Evolutionary conservation across 2,113 vertebrate genomes (phyloP).

Genomic region (Natator depressus): DNA sequence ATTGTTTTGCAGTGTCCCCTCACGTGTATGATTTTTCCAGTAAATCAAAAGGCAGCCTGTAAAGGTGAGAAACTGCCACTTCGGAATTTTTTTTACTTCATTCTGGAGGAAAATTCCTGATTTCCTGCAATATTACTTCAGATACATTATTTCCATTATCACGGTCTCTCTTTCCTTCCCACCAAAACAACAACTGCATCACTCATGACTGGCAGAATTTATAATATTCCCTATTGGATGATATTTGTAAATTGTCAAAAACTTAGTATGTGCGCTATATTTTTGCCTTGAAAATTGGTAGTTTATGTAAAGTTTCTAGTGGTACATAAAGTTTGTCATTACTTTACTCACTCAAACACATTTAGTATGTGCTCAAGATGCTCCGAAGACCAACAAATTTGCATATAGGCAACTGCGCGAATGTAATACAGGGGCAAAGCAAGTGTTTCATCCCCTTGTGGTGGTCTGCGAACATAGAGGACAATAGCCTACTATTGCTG

Average conservation of each 20-base stretch:
- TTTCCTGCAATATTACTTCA: not conserved
- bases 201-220: not conserved
- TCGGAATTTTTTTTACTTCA: not conserved
- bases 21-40: not conserved
- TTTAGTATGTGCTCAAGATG: not conserved
- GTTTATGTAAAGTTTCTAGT: not conserved
- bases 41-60: conserved; percentile 36
- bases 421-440: not conserved
- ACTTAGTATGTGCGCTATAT: not conserved
- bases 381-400: not conserved
- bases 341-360: not conserved
- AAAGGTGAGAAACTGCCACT: not conserved
- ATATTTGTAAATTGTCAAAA: not conserved
- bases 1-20: not conserved
- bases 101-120: not conserved
- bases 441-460: not conserved
- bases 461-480: not conserved
- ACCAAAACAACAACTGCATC: not conserved
- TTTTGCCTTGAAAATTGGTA: not conserved
- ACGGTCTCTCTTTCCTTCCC: not conserved
- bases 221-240: not conserved
- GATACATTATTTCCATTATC: not conserved
- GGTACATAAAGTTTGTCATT: not conserved
- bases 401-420: not conserved
- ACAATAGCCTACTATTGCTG: not conserved